Evolutionary conservation across 2,113 vertebrate genomes (phyloP).

Genomic region (Scomber scombrus): DNA sequence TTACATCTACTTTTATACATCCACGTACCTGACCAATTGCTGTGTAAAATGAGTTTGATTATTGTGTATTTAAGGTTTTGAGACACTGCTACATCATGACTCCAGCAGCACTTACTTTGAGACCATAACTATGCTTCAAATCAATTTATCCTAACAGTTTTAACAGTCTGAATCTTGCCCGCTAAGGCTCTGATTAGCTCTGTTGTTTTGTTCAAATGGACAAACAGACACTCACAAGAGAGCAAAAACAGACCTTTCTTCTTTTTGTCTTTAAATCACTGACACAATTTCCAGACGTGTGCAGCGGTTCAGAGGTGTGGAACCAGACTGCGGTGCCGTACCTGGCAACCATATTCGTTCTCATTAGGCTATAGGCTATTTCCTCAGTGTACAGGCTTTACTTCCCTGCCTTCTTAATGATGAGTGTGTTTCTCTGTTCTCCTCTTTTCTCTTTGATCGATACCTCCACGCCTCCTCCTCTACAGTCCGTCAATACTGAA

Average conservation of each 20-base stretch:
- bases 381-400: constrained; percentile 34
- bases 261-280: background rate
- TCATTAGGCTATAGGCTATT: constrained; percentile 52
- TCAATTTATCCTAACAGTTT: too few species aligned
- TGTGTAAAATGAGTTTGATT: too few species aligned
- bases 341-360: constrained; percentile 17
- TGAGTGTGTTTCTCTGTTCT: constrained; percentile 58
- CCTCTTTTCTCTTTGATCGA: constrained; percentile 57
- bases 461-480: constrained; percentile 39
- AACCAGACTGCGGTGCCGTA: background rate
- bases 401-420: constrained; percentile 65
- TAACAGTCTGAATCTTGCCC: background rate
- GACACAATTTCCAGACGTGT: too few species aligned
- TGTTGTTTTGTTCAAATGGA: background rate
- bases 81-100: too few species aligned
- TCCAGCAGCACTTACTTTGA: too few species aligned
- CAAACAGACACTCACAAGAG: background rate
- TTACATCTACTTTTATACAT: too few species aligned
- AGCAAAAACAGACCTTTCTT: background rate
- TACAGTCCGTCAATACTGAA: constrained; percentile 69
- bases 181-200: background rate
- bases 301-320: background rate
- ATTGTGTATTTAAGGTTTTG: too few species aligned
- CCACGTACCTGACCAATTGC: too few species aligned
- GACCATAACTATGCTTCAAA: too few species aligned